A percentile compares a stretch with the other conserved stretches of the same genome.
Conservation (phyloP, 2,113 vertebrate species). For the Anguilla rostrata region DNA sequence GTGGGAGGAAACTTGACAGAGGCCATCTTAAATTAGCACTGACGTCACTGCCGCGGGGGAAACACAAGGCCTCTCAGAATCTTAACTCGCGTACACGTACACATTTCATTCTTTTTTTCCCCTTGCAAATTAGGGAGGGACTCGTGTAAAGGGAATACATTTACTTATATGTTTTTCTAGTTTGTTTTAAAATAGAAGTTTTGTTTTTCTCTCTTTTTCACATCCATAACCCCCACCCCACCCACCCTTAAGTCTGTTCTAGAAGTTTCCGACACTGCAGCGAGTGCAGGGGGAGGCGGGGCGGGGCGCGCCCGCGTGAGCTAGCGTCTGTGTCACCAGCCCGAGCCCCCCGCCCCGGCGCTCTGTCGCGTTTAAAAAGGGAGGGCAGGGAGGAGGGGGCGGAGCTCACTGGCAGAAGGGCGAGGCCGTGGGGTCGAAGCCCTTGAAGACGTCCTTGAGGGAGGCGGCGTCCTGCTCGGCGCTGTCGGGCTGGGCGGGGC, state of each 20-base stretch:
- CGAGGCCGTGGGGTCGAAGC: constrained; percentile 92
- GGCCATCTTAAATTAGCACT: not conserved
- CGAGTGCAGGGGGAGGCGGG: constrained; percentile 10
- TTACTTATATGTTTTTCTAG: constrained; percentile 58
- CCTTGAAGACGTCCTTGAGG: constrained; percentile 94
- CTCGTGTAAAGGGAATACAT: constrained; percentile 53
- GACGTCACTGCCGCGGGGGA: not conserved
- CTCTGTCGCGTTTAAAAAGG: constrained; percentile 38
- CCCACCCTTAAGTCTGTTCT: constrained; percentile 45
- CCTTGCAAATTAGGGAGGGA: constrained; percentile 50
- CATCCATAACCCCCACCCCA: constrained; percentile 5
- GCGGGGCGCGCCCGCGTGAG: not conserved
- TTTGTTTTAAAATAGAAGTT: constrained; percentile 73
- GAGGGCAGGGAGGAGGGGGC: not conserved
- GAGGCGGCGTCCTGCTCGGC: constrained; percentile 84
- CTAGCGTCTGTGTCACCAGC: not conserved
- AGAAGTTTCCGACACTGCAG: constrained; percentile 55
- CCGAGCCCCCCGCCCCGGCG: not conserved
- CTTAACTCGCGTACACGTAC: constrained; percentile 37
- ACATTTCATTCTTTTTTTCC: constrained; percentile 41
- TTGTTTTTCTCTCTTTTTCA: constrained; percentile 26
- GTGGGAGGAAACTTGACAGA: not conserved
- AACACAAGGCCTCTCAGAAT: constrained; percentile 22
- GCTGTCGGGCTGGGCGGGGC: constrained; percentile 72
- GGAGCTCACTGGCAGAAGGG: constrained; percentile 87